Conservation (phyloP, 2,113 vertebrate genomes). For the Naja naja region DNA sequence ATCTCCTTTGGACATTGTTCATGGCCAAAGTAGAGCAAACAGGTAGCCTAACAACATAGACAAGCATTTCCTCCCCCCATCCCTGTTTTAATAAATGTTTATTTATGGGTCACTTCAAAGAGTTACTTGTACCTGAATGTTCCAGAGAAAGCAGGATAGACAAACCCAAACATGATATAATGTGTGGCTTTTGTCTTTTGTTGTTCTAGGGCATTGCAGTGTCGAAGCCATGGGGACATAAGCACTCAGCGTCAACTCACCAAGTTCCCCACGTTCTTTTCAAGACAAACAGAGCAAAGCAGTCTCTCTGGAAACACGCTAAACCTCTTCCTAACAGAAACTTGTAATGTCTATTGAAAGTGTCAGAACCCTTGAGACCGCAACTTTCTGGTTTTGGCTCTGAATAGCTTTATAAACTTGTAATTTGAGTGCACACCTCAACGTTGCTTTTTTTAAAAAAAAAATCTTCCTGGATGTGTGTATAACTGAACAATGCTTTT, state of each 20-base stretch:
- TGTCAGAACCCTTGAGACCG: background rate
- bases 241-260: background rate
- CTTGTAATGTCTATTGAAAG: slow-evolving; percentile 8
- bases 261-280: background rate
- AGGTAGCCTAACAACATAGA: background rate
- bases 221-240: background rate
- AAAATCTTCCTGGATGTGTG: background rate
- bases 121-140: background rate
- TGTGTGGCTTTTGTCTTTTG: background rate
- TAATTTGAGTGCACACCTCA: slow-evolving; percentile 7
- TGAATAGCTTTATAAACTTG: background rate
- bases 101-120: background rate
- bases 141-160: background rate
- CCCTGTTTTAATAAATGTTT: background rate
- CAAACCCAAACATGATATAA: background rate
- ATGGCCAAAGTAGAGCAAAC: background rate
- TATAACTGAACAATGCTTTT: background rate
- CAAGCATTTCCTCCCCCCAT: background rate
- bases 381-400: background rate
- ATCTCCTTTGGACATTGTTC: background rate
- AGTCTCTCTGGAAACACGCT: background rate
- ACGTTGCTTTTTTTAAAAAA: background rate
- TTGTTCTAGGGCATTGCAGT: background rate
- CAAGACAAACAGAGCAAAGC: background rate
- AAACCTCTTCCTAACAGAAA: background rate